Percentiles rank a stretch among this genome's conserved stretches.
These are phyloP conservation scores for Conus canariensis DNA, from an alignment of 2,888 invertebrate genomes.

Conservation along the genomic window DNA sequence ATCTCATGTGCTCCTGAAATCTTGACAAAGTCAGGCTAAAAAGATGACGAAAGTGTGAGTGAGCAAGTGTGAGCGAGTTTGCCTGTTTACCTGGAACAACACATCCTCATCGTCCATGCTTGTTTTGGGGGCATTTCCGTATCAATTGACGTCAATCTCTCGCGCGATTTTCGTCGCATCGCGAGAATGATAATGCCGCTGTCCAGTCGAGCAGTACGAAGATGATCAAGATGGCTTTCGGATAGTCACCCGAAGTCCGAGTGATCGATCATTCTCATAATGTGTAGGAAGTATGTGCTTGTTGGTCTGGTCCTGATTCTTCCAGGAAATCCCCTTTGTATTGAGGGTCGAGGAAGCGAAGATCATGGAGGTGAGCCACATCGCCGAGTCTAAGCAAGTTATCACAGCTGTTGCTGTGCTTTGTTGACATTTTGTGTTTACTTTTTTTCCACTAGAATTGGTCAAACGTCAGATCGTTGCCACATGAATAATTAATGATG, in stretches of 20 bases:
- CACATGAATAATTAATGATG: too few relatives aligned
- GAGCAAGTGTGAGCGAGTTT: not conserved
- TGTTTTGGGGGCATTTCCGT: constrained; percentile 55
- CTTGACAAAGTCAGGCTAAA: not conserved
- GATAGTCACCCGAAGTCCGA: constrained; percentile 37
- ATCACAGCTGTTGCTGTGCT: constrained; percentile 22
- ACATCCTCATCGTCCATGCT: constrained; percentile 51
- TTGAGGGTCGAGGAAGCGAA: constrained; percentile 23
- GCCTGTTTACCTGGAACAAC: constrained; percentile 51
- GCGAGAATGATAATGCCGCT: constrained; percentile 49
- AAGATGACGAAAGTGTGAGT: not conserved
- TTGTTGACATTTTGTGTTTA: constrained; percentile 2
- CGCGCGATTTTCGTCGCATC: constrained; percentile 36
- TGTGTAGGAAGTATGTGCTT: constrained; percentile 43
- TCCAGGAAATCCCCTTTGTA: constrained; percentile 40
- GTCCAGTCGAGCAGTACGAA: not conserved
- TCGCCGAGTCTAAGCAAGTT: not conserved
- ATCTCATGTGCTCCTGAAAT: not conserved
- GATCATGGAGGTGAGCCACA: constrained; percentile 13
- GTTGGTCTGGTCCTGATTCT: constrained; percentile 41
- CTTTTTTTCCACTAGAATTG: too few relatives aligned
- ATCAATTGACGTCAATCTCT: constrained; percentile 49
- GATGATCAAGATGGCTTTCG: constrained; percentile 40
- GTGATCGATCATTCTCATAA: constrained; percentile 38
- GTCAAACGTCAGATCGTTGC: too few relatives aligned